A percentile compares a stretch with the other conserved stretches of the same genome.
Evolutionary conservation across 1,140 invertebrate genomes (phyloP).

Genomic region (Leptinotarsa undecemlineata): DNA sequence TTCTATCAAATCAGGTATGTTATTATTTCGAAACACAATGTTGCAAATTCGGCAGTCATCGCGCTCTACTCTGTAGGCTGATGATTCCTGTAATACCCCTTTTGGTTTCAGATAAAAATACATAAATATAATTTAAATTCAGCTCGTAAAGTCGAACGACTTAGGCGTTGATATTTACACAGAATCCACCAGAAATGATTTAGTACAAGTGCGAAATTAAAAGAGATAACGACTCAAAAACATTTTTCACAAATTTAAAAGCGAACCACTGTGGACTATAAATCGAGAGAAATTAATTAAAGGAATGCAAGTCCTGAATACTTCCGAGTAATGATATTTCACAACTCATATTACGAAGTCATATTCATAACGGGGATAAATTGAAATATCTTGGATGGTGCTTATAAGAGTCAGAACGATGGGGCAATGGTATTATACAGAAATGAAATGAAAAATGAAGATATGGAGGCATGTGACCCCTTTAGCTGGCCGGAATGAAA

Average conservation of each 20-base stretch:
- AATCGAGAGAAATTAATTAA: slow-evolving; percentile 15
- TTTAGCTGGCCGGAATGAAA: background rate
- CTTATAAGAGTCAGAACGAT: background rate
- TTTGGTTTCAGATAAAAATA: no score
- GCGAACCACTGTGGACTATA: slow-evolving; percentile 2
- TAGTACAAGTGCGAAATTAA: background rate
- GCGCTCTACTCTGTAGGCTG: no score
- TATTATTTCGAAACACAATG: no score
- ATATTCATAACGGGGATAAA: slow-evolving; percentile 10
- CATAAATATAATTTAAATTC: no score
- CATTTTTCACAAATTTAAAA: slow-evolving; percentile 15
- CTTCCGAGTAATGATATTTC: slow-evolving; percentile 19
- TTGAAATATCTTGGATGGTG: slow-evolving; percentile 11
- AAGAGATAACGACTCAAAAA: background rate
- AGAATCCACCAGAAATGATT: slow-evolving; percentile 12
- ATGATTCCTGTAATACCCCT: no score
- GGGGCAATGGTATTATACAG: background rate
- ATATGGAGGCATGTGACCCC: slow-evolving; percentile 2
- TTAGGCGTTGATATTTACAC: no score
- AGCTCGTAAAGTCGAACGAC: no score
- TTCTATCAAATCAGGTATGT: no score
- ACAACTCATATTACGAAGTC: slow-evolving; percentile 15
- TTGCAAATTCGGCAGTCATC: no score
- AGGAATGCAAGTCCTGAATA: slow-evolving; percentile 10
- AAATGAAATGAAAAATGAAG: background rate